A percentile compares a stretch with the other conserved stretches of the same genome.
These are phyloP conservation scores for Synergus umbraculus DNA, from an alignment of 2,888 invertebrate genomes.

Conservation along the genomic window DNA sequence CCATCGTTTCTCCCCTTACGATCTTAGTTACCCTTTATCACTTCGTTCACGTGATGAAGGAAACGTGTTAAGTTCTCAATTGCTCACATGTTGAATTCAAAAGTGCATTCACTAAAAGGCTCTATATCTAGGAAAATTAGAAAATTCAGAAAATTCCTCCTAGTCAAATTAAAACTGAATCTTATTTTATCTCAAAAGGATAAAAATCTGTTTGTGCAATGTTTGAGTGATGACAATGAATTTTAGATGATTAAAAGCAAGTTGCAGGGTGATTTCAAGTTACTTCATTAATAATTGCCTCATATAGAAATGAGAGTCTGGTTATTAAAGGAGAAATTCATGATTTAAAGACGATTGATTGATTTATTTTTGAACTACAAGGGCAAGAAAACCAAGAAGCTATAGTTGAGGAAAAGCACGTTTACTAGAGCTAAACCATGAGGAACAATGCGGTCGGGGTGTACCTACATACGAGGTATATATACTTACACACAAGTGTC, in stretches of 20 bases:
- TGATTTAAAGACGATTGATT: not conserved
- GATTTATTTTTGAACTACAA: conserved; percentile 14
- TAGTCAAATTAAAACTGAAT: not conserved
- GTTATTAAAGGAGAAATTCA: not conserved
- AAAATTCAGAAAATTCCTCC: conserved; percentile 23
- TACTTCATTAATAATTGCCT: too few relatives aligned
- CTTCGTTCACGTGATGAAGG: not conserved
- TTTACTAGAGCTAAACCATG: conserved; percentile 55
- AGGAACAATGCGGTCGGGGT: conserved; percentile 62
- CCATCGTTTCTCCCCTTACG: not conserved
- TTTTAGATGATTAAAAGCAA: too few relatives aligned
- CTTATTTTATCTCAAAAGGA: too few relatives aligned
- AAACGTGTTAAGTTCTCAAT: not conserved
- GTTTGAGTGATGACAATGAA: too few relatives aligned
- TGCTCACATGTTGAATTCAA: not conserved
- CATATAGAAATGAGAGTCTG: not conserved
- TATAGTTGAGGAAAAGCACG: conserved; percentile 48
- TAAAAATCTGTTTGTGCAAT: too few relatives aligned
- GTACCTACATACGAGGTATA: conserved; percentile 25
- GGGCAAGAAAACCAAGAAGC: conserved; percentile 11
- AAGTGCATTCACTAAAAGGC: not conserved
- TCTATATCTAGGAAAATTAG: not conserved
- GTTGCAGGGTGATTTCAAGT: too few relatives aligned
- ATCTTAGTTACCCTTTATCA: conserved; percentile 8
- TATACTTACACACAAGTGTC: conserved; percentile 46